Evolutionary conservation across 2,797 vertebrate genomes (phyloP).

Genomic region (Smutsia gigantea): DNA sequence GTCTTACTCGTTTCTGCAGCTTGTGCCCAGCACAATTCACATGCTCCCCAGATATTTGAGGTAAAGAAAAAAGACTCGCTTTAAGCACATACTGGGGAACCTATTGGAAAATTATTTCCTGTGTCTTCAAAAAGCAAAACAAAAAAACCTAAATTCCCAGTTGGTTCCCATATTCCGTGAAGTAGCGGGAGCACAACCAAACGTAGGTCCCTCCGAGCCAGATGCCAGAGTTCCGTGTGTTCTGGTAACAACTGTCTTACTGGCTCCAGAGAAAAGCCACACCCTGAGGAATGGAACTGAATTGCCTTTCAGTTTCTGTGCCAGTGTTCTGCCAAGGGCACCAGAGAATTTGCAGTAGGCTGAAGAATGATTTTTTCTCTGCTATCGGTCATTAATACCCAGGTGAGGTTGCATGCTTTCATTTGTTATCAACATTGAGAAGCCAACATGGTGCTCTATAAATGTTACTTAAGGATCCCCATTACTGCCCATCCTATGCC

Average conservation of each 20-base stretch:
- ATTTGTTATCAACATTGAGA: not conserved
- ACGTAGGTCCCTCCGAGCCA: no score
- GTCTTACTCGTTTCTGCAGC: not conserved
- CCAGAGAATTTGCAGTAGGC: not conserved
- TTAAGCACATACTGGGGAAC: not conserved
- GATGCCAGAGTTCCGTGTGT: not conserved
- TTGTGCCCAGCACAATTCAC: not conserved
- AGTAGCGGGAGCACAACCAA: not conserved
- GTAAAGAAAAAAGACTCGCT: not conserved
- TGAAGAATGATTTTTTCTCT: not conserved
- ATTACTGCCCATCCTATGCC: not conserved
- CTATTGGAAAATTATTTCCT: not conserved
- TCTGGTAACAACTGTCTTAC: not conserved
- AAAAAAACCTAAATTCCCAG: not conserved
- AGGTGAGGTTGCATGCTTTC: not conserved
- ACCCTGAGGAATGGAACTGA: not conserved
- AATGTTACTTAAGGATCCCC: not conserved
- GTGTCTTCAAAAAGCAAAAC: not conserved
- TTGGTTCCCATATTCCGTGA: not conserved
- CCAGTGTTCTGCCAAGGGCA: not conserved
- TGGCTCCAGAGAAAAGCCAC: not conserved
- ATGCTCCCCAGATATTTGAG: not conserved
- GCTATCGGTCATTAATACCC: not conserved
- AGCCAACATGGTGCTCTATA: not conserved
- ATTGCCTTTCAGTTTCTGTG: not conserved